Conservation (phyloP, 2,888 invertebrate species). For the Torymus aiolomorphi region DNA sequence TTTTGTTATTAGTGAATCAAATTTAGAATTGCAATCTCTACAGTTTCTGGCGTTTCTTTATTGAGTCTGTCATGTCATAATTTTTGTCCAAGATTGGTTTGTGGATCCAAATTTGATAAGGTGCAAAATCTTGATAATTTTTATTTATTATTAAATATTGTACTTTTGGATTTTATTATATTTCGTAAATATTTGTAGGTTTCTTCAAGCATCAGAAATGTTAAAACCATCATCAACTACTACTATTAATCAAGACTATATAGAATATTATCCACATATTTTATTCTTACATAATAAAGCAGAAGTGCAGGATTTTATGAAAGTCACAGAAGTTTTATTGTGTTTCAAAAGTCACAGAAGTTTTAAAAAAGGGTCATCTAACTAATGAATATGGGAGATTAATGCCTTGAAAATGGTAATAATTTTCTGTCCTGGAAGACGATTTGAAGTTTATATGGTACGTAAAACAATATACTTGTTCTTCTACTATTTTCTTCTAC, state of each 20-base stretch:
- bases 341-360: too few relatives aligned
- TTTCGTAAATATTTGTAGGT: slow-evolving; percentile 76
- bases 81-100: slow-evolving; percentile 93
- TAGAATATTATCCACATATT: slow-evolving; percentile 89
- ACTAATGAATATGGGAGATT: slow-evolving; percentile 90
- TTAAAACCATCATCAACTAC: slow-evolving; percentile 85
- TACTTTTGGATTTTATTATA: neutral
- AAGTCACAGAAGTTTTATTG: slow-evolving; percentile 90
- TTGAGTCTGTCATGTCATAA: slow-evolving; percentile 92
- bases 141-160: too few relatives aligned
- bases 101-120: slow-evolving; percentile 89
- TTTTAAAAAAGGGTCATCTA: too few relatives aligned
- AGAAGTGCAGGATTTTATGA: slow-evolving; percentile 84
- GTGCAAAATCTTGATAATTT: slow-evolving; percentile 71
- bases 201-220: slow-evolving; percentile 91
- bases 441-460: slow-evolving; percentile 15
- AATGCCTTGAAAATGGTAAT: slow-evolving; percentile 78
- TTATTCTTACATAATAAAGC: slow-evolving; percentile 90
- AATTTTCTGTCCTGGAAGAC: slow-evolving; percentile 37
- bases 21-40: slow-evolving; percentile 83
- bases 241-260: slow-evolving; percentile 80
- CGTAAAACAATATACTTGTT: slow-evolving; percentile 81
- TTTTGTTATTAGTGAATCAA: slow-evolving; percentile 81
- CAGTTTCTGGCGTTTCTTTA: slow-evolving; percentile 90
- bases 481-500: slow-evolving; percentile 96